phyloP scores from a whole-genome alignment of 2,113 vertebrate genomes.

The Onychorhynchus coronatus region DNA sequence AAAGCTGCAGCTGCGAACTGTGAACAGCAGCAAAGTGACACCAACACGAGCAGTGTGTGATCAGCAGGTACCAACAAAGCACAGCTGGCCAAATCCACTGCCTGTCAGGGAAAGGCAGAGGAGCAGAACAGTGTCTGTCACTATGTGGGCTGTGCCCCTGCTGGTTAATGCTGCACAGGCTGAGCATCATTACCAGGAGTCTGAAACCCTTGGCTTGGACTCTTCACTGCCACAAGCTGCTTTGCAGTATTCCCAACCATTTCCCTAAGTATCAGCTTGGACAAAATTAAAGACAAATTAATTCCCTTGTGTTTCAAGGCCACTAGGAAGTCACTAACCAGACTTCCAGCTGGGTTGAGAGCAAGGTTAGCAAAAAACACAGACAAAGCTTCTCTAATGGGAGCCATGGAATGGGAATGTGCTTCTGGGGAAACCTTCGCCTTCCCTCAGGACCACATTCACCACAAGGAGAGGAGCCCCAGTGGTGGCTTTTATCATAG shows the following conservation, averaged over 20 bases:
- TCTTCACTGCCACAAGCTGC: not conserved
- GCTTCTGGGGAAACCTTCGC: not conserved
- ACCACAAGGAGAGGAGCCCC: not conserved
- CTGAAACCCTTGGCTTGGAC: not conserved
- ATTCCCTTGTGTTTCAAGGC: not conserved
- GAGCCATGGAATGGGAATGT: not conserved
- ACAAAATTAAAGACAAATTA: conserved; percentile 1
- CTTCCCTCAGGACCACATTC: not conserved
- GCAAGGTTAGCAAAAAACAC: not conserved
- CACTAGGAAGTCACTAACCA: not conserved
- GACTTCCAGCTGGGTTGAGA: not conserved
- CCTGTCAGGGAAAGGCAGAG: not conserved
- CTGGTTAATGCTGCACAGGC: not conserved
- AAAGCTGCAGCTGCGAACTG: not conserved
- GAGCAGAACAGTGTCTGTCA: not conserved
- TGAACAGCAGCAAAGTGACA: not conserved
- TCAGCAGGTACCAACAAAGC: not conserved
- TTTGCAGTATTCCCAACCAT: not conserved
- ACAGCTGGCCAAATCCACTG: not conserved
- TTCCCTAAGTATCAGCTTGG: not conserved
- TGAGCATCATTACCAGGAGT: not conserved
- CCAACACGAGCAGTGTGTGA: not conserved
- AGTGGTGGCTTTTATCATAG: not conserved
- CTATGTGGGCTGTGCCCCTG: not conserved
- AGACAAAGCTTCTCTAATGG: not conserved